Conservation (phyloP, 2,113 vertebrate genomes). For the Melanerpes aurifrons region DNA sequence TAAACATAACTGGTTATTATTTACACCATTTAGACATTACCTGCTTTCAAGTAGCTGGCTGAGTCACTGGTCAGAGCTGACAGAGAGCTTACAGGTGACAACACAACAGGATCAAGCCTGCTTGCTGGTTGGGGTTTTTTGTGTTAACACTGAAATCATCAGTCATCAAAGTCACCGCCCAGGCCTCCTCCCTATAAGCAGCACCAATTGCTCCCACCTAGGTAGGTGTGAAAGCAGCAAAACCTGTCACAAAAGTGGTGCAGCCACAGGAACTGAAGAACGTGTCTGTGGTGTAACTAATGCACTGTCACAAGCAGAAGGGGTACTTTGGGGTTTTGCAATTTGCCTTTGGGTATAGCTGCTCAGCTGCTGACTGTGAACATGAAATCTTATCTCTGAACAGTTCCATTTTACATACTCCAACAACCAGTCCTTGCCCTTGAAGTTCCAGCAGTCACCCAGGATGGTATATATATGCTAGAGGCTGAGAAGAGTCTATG, state of each 20-base stretch:
- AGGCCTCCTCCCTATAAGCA: constrained; percentile 27
- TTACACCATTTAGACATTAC: neutral
- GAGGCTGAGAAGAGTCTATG: neutral
- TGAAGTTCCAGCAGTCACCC: neutral
- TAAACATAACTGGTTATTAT: neutral
- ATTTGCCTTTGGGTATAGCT: neutral
- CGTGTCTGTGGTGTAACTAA: rapidly evolving
- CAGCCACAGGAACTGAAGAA: neutral
- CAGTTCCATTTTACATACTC: neutral
- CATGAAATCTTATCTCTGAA: neutral
- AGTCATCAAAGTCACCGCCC: neutral
- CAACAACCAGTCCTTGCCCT: neutral
- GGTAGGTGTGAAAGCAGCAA: constrained; percentile 32
- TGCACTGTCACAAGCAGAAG: neutral
- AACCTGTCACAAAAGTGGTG: constrained; percentile 27
- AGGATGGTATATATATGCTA: neutral
- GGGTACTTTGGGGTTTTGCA: neutral
- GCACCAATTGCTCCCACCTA: neutral
- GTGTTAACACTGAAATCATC: neutral
- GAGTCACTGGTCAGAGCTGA: neutral
- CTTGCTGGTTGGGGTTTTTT: neutral
- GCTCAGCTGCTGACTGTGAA: neutral
- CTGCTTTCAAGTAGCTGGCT: constrained; percentile 15
- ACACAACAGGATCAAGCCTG: neutral
- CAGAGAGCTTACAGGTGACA: neutral